Evolutionary conservation across 1,140 invertebrate genomes (phyloP).

Genomic region (Branchinecta lynchi): DNA sequence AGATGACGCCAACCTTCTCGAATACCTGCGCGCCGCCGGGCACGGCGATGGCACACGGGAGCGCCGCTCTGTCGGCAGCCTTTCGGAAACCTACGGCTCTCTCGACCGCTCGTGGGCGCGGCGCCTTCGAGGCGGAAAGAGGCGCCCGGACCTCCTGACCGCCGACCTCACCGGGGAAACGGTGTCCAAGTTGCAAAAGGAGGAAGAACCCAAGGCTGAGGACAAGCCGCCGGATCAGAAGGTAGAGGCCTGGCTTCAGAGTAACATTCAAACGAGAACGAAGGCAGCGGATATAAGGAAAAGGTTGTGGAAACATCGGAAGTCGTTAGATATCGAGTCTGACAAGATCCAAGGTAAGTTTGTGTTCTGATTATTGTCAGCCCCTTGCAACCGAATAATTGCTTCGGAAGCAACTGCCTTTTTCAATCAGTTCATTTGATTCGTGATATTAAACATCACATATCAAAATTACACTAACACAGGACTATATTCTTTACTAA

Average conservation of each 20-base stretch:
- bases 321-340: conserved; percentile 28
- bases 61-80: conserved; percentile 63
- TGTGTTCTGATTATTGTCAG: conserved; percentile 19
- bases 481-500: too few relatives aligned
- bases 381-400: too few relatives aligned
- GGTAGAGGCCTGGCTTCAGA: conserved; percentile 75
- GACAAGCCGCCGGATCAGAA: conserved; percentile 62
- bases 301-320: conserved; percentile 18
- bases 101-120: conserved; percentile 70
- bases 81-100: conserved; percentile 31
- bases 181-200: neutral
- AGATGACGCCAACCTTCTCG: conserved; percentile 67
- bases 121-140: conserved; percentile 49
- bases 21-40: conserved; percentile 56
- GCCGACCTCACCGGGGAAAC: conserved; percentile 47
- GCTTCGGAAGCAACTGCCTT: too few relatives aligned
- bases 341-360: conserved; percentile 14
- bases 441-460: too few relatives aligned
- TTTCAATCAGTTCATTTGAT: too few relatives aligned
- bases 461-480: too few relatives aligned
- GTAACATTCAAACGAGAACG: conserved; percentile 65
- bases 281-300: conserved; percentile 29
- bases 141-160: conserved; percentile 48
- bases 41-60: conserved; percentile 51
- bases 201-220: neutral